These are phyloP conservation scores for Lepisosteus osseus DNA, from an alignment of 2,113 vertebrate species.

Conservation along the genomic window DNA sequence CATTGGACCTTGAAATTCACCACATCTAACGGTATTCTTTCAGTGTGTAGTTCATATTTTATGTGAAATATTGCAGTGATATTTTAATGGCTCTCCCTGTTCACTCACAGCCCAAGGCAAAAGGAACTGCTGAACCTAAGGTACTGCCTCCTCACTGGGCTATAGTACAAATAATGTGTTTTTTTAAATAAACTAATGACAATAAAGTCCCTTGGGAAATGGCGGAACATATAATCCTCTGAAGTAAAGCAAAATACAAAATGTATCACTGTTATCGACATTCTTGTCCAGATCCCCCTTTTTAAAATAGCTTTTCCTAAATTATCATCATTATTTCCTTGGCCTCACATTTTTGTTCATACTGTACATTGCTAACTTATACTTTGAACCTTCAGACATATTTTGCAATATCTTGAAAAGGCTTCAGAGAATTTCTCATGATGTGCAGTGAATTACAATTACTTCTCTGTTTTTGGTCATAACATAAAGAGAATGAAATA, in stretches of 20 bases:
- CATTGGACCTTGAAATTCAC: conserved; percentile 13
- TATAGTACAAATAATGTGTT: not conserved
- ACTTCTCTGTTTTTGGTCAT: conserved; percentile 24
- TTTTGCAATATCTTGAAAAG: not conserved
- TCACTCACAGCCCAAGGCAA: conserved; percentile 19
- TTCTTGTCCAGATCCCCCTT: too few relatives aligned
- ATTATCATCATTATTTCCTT: too few relatives aligned
- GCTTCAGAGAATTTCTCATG: conserved; percentile 27
- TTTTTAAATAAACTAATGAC: conserved; percentile 17
- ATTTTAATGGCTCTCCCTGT: conserved; percentile 9
- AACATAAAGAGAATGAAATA: conserved; percentile 21
- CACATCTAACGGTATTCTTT: not conserved
- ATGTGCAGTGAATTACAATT: conserved; percentile 25
- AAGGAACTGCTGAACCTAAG: conserved; percentile 4
- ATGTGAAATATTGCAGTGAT: conserved; percentile 20
- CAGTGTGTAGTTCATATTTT: not conserved
- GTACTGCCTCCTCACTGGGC: conserved; percentile 4
- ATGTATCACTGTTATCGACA: too few relatives aligned
- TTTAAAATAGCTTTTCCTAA: too few relatives aligned
- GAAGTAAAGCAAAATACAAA: not conserved
- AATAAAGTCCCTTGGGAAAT: conserved; percentile 13
- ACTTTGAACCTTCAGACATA: too few relatives aligned
- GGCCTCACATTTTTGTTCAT: too few relatives aligned
- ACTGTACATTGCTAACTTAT: too few relatives aligned
- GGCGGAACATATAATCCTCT: not conserved